Conservation (phyloP, 2,797 vertebrate genomes). For the Liasis olivaceus region DNA sequence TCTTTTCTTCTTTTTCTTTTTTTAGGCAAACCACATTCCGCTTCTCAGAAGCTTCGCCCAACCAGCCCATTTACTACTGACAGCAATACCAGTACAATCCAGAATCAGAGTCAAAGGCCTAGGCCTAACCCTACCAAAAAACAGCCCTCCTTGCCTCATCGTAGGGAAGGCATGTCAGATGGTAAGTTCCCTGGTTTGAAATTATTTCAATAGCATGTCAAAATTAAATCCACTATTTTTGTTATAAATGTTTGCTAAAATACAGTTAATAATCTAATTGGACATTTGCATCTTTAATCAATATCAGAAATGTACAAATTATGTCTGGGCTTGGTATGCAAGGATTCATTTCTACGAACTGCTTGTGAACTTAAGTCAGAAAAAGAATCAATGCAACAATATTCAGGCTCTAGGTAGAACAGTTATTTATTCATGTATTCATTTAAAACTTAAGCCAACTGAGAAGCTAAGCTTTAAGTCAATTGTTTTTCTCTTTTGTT, state of each 20-base stretch:
- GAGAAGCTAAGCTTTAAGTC: not conserved
- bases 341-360: not conserved
- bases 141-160: slow-evolving; percentile 87
- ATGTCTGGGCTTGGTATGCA: not conserved
- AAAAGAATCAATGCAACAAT: not conserved
- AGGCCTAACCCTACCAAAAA: slow-evolving; percentile 90
- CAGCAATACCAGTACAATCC: slow-evolving; percentile 88
- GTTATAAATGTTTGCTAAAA: not conserved
- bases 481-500: not conserved
- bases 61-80: slow-evolving; percentile 97
- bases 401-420: not conserved
- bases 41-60: slow-evolving; percentile 88
- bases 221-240: not conserved
- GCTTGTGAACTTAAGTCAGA: not conserved
- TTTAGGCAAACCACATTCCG: slow-evolving; percentile 90
- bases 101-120: slow-evolving; percentile 90
- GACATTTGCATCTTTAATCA: not conserved
- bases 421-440: not conserved
- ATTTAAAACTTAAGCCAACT: not conserved
- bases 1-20: slow-evolving; percentile 19
- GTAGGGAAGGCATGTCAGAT: slow-evolving; percentile 91
- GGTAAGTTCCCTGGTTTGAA: slow-evolving; percentile 77
- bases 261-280: not conserved
- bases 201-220: slow-evolving; percentile 6
- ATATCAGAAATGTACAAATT: not conserved